Evolutionary conservation across 2,797 vertebrate genomes (phyloP).

Genomic region (Danio kyathit): DNA sequence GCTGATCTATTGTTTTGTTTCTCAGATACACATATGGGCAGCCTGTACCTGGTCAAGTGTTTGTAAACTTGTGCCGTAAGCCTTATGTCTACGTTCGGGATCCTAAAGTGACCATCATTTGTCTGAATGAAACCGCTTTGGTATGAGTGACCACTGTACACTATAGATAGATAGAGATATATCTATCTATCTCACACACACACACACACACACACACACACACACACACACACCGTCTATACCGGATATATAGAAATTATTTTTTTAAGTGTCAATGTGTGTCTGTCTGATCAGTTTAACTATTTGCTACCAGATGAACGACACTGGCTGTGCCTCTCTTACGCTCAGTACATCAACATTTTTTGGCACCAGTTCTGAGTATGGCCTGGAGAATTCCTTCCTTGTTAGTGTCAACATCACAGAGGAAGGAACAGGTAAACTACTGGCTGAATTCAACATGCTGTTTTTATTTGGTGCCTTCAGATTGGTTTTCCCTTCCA

Average conservation of each 20-base stretch:
- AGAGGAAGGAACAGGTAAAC: constrained; percentile 57
- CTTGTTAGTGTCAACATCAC: not conserved
- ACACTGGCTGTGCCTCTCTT: constrained; percentile 32
- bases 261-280: too few relatives aligned
- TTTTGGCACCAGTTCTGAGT: constrained; percentile 6
- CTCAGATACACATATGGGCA: constrained; percentile 53
- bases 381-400: not conserved
- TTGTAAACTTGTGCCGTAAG: constrained; percentile 32
- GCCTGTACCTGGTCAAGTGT: constrained; percentile 44
- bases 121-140: constrained; percentile 5
- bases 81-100: accelerated
- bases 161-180: too few relatives aligned
- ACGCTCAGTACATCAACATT: constrained; percentile 13
- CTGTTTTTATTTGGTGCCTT: not conserved
- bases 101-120: not conserved
- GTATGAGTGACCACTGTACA: not conserved
- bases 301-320: constrained; percentile 19
- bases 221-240: too few relatives aligned
- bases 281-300: too few relatives aligned
- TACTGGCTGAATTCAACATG: not conserved
- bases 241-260: too few relatives aligned
- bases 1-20: not conserved
- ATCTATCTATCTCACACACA: too few relatives aligned
- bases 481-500: not conserved
- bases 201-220: too few relatives aligned